Conservation (phyloP, 1,140 invertebrate species). For the Bradysia coprophila region DNA sequence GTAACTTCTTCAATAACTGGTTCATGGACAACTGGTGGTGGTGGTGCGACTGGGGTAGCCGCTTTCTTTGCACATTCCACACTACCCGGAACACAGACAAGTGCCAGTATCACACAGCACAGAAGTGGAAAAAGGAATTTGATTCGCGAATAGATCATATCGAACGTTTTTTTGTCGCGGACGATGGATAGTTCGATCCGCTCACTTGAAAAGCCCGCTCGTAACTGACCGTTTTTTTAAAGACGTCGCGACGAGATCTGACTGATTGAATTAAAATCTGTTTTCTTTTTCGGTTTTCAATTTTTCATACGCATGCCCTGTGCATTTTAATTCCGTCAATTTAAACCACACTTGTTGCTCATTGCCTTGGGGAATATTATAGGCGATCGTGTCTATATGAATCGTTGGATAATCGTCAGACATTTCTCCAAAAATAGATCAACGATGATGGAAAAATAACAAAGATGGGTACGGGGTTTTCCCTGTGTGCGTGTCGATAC, state of each 20-base stretch:
- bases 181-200: neutral
- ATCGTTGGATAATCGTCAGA: neutral
- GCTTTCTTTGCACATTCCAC: conserved; percentile 1
- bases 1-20: conserved; percentile 73
- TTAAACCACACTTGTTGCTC: neutral
- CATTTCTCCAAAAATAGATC: neutral
- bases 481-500: no score
- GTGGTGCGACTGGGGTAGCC: conserved; percentile 5
- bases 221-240: conserved; percentile 1
- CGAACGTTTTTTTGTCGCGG: neutral
- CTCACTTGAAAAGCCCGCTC: neutral
- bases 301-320: no score
- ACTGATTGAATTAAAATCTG: no score
- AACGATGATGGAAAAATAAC: neutral
- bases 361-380: no score
- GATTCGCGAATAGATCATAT: neutral
- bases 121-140: neutral
- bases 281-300: no score
- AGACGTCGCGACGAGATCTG: neutral
- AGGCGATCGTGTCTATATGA: neutral
- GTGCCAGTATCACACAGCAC: neutral
- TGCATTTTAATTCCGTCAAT: no score
- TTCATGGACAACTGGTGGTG: conserved; percentile 28
- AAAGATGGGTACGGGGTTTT: no score
- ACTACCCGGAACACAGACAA: conserved; percentile 1